A percentile compares a stretch with the other conserved stretches of the same genome.
Conservation (phyloP, 1,140 invertebrate genomes). For the Drosophila biarmipes region DNA sequence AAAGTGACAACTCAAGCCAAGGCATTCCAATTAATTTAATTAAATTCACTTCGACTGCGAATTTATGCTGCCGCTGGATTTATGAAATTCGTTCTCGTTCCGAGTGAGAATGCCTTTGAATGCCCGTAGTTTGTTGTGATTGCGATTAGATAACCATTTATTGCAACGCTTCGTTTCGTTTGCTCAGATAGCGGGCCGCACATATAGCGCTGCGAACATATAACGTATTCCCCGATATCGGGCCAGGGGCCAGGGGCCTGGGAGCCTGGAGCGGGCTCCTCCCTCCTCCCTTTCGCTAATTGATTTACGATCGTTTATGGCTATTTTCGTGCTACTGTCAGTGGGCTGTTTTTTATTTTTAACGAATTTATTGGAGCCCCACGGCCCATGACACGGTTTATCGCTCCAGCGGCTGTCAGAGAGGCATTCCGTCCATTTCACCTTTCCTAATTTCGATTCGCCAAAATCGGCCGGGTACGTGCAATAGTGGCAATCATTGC, state of each 20-base stretch:
- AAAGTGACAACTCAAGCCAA: slow-evolving; percentile 55
- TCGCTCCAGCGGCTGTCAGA: slow-evolving; percentile 22
- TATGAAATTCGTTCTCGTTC: slow-evolving; percentile 49
- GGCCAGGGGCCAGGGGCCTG: slow-evolving; percentile 13
- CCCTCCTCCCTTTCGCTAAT: slow-evolving; percentile 55
- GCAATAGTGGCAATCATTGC: slow-evolving; percentile 36
- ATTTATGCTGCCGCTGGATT: slow-evolving; percentile 40
- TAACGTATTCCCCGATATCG: slow-evolving; percentile 26
- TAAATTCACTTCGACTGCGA: slow-evolving; percentile 45
- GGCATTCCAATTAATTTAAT: slow-evolving; percentile 47
- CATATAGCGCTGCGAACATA: slow-evolving; percentile 3
- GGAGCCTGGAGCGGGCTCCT: slow-evolving; percentile 27
- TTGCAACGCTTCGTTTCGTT: slow-evolving; percentile 63
- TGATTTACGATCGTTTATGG: slow-evolving; percentile 72
- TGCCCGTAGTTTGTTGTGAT: slow-evolving; percentile 79
- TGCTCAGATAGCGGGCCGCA: slow-evolving; percentile 46
- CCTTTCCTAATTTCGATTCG: slow-evolving; percentile 12
- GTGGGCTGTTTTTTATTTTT: slow-evolving; percentile 52
- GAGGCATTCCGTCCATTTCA: neutral
- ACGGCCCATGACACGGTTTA: slow-evolving; percentile 25
- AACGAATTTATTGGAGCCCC: slow-evolving; percentile 56
- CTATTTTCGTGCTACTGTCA: slow-evolving; percentile 73
- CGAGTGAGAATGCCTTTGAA: slow-evolving; percentile 47
- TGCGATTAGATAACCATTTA: slow-evolving; percentile 82
- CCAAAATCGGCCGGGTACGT: slow-evolving; percentile 15